Conservation (phyloP, 2,113 vertebrate genomes). For the Ptychochromis oligacanthus region DNA sequence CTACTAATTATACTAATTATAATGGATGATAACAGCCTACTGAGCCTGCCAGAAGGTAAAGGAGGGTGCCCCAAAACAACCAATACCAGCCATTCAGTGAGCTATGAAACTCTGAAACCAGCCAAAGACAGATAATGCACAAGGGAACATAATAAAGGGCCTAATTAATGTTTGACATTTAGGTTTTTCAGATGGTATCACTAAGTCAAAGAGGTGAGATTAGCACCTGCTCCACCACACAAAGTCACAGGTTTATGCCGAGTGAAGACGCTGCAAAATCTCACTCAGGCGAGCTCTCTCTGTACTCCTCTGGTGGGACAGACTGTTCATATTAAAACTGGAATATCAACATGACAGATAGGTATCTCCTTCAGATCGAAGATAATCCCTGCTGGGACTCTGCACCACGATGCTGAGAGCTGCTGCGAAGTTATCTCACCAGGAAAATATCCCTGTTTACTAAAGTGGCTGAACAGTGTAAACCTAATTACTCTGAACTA, state of each 20-base stretch:
- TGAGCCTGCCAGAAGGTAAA: not conserved
- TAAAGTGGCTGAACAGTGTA: constrained; percentile 73
- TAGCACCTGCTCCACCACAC: not conserved
- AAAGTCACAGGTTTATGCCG: not conserved
- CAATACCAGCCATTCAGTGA: not conserved
- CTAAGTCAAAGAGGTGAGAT: not conserved
- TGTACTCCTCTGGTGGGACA: constrained; percentile 9
- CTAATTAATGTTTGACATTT: constrained; percentile 5
- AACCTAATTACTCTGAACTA: constrained; percentile 80
- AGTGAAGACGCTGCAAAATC: not conserved
- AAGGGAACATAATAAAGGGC: not conserved
- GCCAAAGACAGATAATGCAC: not conserved
- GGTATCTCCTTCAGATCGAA: constrained; percentile 62
- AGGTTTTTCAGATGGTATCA: not conserved
- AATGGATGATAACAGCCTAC: not conserved
- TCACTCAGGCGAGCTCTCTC: not conserved
- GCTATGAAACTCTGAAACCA: not conserved
- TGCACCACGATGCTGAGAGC: constrained; percentile 13
- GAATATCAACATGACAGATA: constrained; percentile 60
- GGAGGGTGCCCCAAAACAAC: not conserved
- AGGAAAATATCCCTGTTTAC: constrained; percentile 75
- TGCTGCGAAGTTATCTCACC: constrained; percentile 57
- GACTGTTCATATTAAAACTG: constrained; percentile 35
- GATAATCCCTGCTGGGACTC: constrained; percentile 60
- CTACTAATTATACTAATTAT: not conserved